A percentile compares a stretch with the other conserved stretches of the same genome.
These are phyloP conservation scores for Raja brachyura DNA, from an alignment of 2,113 vertebrate species.

Conservation along the genomic window DNA sequence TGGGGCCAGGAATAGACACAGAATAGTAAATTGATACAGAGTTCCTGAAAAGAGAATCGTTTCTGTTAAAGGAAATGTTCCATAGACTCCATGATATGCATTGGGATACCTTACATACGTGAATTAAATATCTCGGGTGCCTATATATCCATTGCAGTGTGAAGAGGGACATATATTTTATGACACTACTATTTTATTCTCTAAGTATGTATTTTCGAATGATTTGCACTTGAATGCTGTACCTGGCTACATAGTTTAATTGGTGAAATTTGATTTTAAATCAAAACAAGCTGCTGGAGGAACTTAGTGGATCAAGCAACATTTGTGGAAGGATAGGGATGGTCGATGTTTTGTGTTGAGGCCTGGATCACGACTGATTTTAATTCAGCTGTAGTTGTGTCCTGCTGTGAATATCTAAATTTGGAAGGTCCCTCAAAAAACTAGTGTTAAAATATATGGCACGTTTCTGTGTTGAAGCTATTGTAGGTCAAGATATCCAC, in stretches of 20 bases:
- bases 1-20: slow-evolving; percentile 30
- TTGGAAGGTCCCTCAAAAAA: neutral
- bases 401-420: neutral
- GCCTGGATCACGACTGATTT: neutral
- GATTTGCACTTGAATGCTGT: neutral
- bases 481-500: neutral
- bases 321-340: no score
- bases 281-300: neutral
- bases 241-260: neutral
- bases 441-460: neutral
- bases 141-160: neutral
- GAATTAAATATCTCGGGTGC: slow-evolving; percentile 6
- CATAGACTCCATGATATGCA: neutral
- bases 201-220: neutral
- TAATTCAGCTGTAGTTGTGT: neutral
- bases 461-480: neutral
- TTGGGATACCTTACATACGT: neutral
- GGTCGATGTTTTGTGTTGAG: no score
- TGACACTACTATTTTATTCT: neutral
- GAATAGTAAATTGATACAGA: slow-evolving; percentile 23
- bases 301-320: no score
- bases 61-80: slow-evolving; percentile 11
- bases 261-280: neutral
- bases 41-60: neutral
- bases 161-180: neutral